These are phyloP conservation scores for Anser brachyrhynchus DNA, from an alignment of 2,113 vertebrate genomes.

Conservation along the genomic window DNA sequence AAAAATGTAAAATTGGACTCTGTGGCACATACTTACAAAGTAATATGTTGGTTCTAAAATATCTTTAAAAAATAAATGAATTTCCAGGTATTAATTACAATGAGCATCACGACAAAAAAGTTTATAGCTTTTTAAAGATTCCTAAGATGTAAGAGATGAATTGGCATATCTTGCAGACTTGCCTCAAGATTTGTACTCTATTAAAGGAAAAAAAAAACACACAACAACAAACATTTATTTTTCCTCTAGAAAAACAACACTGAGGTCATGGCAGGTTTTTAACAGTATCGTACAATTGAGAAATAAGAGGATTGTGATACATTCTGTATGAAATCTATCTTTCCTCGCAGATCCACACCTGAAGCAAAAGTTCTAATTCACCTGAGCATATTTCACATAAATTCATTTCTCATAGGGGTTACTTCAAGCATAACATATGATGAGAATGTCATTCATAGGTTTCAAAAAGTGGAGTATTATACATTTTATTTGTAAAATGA, in stretches of 20 bases:
- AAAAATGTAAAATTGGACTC: background rate
- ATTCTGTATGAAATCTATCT: background rate
- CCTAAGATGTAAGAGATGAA: background rate
- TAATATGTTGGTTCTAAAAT: background rate
- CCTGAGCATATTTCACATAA: background rate
- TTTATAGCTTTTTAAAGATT: background rate
- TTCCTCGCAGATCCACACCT: background rate
- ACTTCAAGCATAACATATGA: background rate
- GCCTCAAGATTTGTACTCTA: background rate
- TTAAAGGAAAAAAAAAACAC: background rate
- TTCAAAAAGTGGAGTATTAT: background rate
- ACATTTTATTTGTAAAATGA: background rate
- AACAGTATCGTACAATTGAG: background rate
- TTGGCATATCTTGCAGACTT: background rate
- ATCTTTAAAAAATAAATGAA: background rate
- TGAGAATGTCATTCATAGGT: background rate
- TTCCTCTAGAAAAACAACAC: background rate
- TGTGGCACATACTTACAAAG: background rate
- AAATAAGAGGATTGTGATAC: background rate
- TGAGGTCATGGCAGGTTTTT: background rate
- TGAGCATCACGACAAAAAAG: background rate
- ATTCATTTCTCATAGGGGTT: background rate
- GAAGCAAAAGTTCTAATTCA: background rate
- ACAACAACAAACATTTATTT: background rate
- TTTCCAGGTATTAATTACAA: slow-evolving; percentile 11